These are phyloP conservation scores for Margaritifera margaritifera DNA, from an alignment of 2,888 invertebrate genomes.

Conservation along the genomic window DNA sequence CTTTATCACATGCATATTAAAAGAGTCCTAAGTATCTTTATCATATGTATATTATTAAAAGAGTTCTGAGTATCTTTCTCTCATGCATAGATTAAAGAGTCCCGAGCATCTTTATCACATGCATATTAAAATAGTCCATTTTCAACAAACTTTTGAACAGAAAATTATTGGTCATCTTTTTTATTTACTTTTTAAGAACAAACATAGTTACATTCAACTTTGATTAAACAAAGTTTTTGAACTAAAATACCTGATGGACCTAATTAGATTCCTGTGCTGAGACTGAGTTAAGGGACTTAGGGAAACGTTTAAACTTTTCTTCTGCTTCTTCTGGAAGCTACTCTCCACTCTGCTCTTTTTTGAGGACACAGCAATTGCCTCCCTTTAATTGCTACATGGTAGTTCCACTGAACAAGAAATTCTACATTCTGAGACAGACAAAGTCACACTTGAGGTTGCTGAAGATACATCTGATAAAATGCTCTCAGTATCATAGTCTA, in stretches of 20 bases:
- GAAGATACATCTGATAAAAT: background rate
- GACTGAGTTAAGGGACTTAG: conserved; percentile 73
- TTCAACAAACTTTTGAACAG: no score
- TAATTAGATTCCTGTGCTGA: conserved; percentile 78
- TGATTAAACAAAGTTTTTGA: conserved; percentile 2
- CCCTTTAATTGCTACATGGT: no score
- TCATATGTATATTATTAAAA: no score
- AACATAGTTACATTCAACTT: conserved; percentile 2
- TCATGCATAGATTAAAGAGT: no score
- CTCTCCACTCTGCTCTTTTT: conserved; percentile 1
- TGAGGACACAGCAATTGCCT: no score
- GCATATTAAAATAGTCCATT: no score
- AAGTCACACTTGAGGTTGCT: background rate
- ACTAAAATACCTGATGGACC: conserved; percentile 60
- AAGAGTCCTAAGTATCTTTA: no score
- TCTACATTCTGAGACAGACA: background rate
- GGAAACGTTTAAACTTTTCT: conserved; percentile 66
- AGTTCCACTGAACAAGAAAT: no score
- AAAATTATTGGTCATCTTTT: background rate
- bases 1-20: no score
- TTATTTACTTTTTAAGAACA: background rate
- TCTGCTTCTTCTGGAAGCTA: conserved; percentile 28
- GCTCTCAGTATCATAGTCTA: no score
- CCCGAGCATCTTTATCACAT: no score
- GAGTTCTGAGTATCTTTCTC: no score